Conservation (phyloP, 2,797 vertebrate genomes). For the Leptatherina wallacei region DNA sequence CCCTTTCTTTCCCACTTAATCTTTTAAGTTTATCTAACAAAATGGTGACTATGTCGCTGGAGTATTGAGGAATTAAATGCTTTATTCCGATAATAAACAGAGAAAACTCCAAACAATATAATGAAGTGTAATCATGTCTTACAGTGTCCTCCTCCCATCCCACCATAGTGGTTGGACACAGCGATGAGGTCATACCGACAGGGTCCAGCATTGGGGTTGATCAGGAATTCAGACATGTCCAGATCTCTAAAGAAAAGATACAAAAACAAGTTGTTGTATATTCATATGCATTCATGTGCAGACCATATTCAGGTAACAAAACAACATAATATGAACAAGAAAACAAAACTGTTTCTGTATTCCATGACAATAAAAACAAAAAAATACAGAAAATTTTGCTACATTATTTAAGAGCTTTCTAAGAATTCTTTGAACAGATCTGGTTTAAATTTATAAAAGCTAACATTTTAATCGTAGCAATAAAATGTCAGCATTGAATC, state of each 20-base stretch:
- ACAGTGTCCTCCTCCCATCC: slow-evolving; percentile 99
- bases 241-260: slow-evolving; percentile 85
- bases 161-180: slow-evolving; percentile 98
- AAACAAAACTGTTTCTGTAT: background rate
- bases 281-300: background rate
- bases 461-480: background rate
- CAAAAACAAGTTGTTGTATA: background rate
- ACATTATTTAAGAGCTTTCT: background rate
- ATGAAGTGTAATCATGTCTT: slow-evolving; percentile 68
- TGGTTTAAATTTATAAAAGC: background rate
- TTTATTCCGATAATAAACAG: background rate
- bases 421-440: background rate
- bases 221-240: slow-evolving; percentile 99
- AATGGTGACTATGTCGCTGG: background rate
- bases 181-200: slow-evolving; percentile 97
- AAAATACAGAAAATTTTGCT: too few relatives aligned
- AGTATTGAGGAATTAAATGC: background rate
- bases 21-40: background rate
- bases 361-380: too few relatives aligned
- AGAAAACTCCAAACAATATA: background rate
- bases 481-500: background rate
- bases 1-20: too few relatives aligned
- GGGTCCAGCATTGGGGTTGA: slow-evolving; percentile 95
- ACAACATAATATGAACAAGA: background rate
- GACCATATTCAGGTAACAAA: background rate